Conservation (phyloP, 2,888 invertebrate genomes). For the Noctua pronuba region DNA sequence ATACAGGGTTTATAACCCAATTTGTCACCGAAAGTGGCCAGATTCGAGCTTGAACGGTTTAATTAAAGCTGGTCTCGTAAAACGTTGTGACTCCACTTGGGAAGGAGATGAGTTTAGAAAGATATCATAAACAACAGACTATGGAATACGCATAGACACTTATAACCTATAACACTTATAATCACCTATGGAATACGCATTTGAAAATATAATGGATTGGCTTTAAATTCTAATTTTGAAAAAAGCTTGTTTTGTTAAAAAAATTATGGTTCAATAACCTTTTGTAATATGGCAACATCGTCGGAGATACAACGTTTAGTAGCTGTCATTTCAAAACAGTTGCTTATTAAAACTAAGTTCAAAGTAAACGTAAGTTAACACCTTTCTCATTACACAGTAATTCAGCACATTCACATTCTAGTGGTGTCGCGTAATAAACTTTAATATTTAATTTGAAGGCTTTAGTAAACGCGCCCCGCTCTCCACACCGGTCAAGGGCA, state of each 20-base stretch:
- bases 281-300: constrained; percentile 6
- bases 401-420: constrained; percentile 44
- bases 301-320: neutral
- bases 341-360: constrained; percentile 27
- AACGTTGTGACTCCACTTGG: constrained; percentile 28
- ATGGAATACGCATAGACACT: neutral
- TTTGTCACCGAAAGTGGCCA: constrained; percentile 56
- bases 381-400: constrained; percentile 43
- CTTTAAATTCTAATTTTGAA: constrained; percentile 8
- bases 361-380: constrained; percentile 34
- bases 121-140: constrained; percentile 22
- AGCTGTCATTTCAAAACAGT: neutral
- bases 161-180: neutral
- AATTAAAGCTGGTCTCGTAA: constrained; percentile 55
- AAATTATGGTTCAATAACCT: constrained; percentile 5
- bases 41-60: constrained; percentile 56
- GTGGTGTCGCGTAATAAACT: constrained; percentile 65
- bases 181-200: neutral
- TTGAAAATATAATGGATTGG: neutral
- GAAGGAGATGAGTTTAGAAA: constrained; percentile 22
- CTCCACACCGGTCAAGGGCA: constrained; percentile 76
- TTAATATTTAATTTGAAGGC: constrained; percentile 76
- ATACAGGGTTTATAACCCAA: constrained; percentile 46
- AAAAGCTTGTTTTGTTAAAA: neutral
- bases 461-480: constrained; percentile 64